These are phyloP conservation scores for Alaudala cheleensis DNA, from an alignment of 2,113 vertebrate genomes.

Conservation along the genomic window DNA sequence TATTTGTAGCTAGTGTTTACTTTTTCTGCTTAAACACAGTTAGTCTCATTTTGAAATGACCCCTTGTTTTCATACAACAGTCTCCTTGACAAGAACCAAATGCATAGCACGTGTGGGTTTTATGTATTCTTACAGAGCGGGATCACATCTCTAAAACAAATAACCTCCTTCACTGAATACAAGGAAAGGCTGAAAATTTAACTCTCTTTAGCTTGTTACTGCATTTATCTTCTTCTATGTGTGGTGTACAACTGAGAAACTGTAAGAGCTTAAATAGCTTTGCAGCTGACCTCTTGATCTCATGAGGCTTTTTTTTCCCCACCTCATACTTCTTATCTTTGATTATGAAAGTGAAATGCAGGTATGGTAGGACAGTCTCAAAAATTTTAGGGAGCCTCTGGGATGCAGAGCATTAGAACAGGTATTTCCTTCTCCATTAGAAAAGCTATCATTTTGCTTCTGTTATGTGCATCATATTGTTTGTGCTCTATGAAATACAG, in stretches of 20 bases:
- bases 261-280: neutral
- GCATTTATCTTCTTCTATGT: neutral
- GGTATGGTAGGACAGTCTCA: neutral
- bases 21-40: neutral
- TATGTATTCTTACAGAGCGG: neutral
- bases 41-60: neutral
- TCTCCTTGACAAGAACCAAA: neutral
- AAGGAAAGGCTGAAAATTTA: neutral
- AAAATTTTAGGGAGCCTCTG: neutral
- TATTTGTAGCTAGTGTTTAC: neutral
- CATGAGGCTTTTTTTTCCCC: rapidly evolving
- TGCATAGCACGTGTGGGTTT: neutral
- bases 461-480: neutral
- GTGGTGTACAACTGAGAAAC: neutral
- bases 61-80: neutral
- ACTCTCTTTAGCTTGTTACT: neutral
- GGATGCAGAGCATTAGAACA: neutral
- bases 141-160: neutral
- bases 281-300: neutral
- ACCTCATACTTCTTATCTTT: neutral
- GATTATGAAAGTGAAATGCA: neutral
- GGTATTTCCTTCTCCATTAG: neutral
- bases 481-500: neutral
- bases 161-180: neutral
- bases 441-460: neutral